phyloP scores from a whole-genome alignment of 1,140 invertebrate genomes.

The Pomacea maculata region DNA sequence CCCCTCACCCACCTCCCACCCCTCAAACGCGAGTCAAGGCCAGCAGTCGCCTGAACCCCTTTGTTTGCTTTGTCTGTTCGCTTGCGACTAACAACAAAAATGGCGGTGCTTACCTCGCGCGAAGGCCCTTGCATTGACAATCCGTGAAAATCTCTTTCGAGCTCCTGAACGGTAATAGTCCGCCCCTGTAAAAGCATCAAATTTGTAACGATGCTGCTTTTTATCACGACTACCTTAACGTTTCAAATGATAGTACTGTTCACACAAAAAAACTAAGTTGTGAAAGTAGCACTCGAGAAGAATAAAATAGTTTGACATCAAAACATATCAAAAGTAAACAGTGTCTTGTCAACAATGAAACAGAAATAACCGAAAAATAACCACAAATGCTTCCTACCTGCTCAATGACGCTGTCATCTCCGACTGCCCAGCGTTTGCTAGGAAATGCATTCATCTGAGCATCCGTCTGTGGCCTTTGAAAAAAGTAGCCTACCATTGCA shows the following conservation, averaged over 20 bases:
- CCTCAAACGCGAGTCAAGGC: neutral
- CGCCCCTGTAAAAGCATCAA: slow-evolving; percentile 31
- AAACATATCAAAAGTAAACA: neutral
- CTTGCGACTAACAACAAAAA: slow-evolving; percentile 17
- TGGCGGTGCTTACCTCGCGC: slow-evolving; percentile 41
- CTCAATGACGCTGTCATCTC: slow-evolving; percentile 82
- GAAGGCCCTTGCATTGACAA: slow-evolving; percentile 49
- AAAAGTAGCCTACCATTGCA: slow-evolving; percentile 87
- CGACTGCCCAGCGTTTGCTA: slow-evolving; percentile 82
- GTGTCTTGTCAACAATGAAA: neutral
- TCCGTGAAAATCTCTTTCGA: slow-evolving; percentile 64
- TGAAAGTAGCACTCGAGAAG: neutral
- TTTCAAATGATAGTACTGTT: neutral
- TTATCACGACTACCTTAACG: neutral
- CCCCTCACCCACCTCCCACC: neutral
- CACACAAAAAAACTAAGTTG: neutral
- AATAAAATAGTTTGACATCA: neutral
- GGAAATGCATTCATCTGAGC: slow-evolving; percentile 74
- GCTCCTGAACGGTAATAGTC: slow-evolving; percentile 47
- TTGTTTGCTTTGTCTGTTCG: slow-evolving; percentile 27
- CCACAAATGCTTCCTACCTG: slow-evolving; percentile 44
- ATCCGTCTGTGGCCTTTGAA: slow-evolving; percentile 81
- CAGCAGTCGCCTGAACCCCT: neutral
- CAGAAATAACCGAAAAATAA: neutral
- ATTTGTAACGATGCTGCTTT: slow-evolving; percentile 23